Conservation (phyloP, 2,797 vertebrate species). For the Alca torda region DNA sequence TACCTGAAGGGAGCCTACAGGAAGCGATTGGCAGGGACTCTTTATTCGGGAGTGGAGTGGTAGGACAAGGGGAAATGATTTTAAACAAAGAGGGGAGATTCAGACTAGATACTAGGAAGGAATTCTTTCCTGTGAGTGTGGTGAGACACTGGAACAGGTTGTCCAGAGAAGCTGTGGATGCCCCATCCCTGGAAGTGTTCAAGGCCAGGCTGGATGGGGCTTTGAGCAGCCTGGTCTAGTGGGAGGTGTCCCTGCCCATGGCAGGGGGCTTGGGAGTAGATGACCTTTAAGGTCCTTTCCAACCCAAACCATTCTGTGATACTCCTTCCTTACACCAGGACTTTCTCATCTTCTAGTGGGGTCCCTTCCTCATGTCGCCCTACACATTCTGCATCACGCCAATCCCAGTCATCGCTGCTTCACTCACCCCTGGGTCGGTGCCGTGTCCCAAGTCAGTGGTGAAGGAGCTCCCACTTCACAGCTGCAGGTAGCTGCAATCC, state of each 20-base stretch:
- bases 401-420: accelerated
- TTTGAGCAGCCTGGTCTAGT: background rate
- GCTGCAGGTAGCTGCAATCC: background rate
- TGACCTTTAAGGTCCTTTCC: background rate
- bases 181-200: background rate
- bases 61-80: background rate
- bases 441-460: accelerated
- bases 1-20: background rate
- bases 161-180: background rate
- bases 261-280: background rate
- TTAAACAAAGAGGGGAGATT: background rate
- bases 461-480: background rate
- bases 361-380: background rate
- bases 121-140: background rate
- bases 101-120: background rate
- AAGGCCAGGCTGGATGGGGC: background rate
- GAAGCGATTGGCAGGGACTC: background rate
- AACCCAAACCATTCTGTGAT: background rate
- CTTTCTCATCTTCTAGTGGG: background rate
- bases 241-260: background rate
- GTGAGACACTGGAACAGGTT: background rate
- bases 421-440: background rate
- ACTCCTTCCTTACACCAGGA: background rate
- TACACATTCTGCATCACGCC: accelerated
- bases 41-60: background rate